Evolutionary conservation across 2,797 vertebrate genomes (phyloP).

Genomic region (Rhinoraja longicauda): DNA sequence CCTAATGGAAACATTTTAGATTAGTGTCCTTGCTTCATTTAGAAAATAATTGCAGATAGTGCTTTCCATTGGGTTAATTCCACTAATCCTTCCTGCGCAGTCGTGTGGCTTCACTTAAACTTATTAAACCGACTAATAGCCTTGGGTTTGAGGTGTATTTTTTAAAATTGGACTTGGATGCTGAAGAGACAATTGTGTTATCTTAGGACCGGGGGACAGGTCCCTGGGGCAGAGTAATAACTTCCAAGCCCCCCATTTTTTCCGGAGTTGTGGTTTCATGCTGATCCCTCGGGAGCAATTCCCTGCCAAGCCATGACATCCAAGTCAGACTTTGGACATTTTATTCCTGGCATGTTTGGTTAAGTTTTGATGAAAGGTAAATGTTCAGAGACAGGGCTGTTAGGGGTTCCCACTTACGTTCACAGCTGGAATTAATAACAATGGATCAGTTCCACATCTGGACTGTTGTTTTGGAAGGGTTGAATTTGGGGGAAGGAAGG

Average conservation of each 20-base stretch:
- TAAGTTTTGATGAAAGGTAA: constrained; percentile 13
- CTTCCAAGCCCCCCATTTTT: constrained; percentile 22
- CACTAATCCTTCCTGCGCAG: not conserved
- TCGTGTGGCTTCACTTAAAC: not conserved
- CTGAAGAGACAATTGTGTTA: not conserved
- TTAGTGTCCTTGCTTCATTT: not conserved
- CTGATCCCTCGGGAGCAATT: not conserved
- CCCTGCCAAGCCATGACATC: not conserved
- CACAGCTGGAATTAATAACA: constrained; percentile 27
- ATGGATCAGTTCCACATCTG: not conserved
- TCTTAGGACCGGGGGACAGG: not conserved
- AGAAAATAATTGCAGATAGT: not conserved
- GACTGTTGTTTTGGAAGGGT: constrained; percentile 7
- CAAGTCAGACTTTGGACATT: not conserved
- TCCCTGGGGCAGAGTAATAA: not conserved
- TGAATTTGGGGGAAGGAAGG: not conserved
- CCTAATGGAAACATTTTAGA: not conserved
- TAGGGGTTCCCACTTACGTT: not conserved
- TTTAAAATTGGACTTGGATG: not conserved
- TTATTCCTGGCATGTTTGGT: constrained; percentile 19
- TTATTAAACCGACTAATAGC: not conserved
- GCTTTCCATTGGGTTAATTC: not conserved
- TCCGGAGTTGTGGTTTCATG: constrained; percentile 7
- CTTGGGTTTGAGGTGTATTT: constrained; percentile 3
- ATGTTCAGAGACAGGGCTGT: not conserved